phyloP scores from a whole-genome alignment of 2,113 vertebrate species.

The Passer domesticus region DNA sequence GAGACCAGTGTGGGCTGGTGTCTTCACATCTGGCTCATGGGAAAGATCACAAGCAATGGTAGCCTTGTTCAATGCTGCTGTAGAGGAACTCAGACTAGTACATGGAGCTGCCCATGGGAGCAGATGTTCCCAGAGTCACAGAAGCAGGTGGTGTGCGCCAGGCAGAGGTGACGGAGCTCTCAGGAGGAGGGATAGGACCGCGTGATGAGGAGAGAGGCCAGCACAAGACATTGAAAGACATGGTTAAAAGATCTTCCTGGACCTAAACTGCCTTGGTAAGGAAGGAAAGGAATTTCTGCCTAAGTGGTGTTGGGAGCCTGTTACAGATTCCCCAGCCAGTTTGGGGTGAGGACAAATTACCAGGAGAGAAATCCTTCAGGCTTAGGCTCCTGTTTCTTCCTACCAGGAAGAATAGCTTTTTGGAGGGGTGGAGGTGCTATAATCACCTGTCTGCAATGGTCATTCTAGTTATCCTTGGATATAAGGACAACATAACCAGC shows the following conservation, averaged over 20 bases:
- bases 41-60: neutral
- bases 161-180: neutral
- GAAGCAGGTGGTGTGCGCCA: neutral
- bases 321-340: neutral
- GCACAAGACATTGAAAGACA: neutral
- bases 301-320: neutral
- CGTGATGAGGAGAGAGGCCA: neutral
- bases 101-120: neutral
- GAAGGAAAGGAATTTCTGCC: neutral
- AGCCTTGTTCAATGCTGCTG: neutral
- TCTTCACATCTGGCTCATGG: neutral
- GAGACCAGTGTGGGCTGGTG: neutral
- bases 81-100: neutral
- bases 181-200: neutral
- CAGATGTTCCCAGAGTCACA: neutral
- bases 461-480: neutral
- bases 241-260: neutral
- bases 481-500: neutral
- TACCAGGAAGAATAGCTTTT: neutral
- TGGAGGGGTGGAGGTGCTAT: neutral
- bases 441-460: neutral
- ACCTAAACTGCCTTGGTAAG: neutral
- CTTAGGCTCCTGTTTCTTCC: neutral
- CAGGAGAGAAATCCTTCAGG: neutral
- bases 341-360: neutral